A percentile compares a stretch with the other conserved stretches of the same genome.
Conservation (phyloP, 2,113 vertebrate genomes). For the Amphiprion ocellaris region DNA sequence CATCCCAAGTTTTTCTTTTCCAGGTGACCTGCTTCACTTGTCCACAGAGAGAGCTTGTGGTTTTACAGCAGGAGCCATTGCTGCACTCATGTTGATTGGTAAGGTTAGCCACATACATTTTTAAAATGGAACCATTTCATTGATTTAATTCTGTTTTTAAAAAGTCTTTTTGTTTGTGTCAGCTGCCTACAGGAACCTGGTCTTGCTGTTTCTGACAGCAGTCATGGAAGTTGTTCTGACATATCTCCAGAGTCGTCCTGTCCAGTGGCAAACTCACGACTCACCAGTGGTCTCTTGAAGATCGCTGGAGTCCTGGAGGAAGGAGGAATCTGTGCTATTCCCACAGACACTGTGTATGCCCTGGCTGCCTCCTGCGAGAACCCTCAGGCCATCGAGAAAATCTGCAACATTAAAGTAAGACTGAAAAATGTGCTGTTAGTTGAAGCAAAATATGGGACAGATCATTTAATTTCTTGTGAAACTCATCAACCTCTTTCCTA, state of each 20-base stretch:
- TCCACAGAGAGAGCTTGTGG: slow-evolving; percentile 65
- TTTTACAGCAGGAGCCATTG: slow-evolving; percentile 87
- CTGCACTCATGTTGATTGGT: slow-evolving; percentile 89
- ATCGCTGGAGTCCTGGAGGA: slow-evolving; percentile 85
- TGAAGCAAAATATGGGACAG: not conserved
- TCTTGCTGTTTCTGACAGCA: slow-evolving; percentile 84
- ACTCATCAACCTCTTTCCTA: not conserved
- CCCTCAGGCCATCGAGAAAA: slow-evolving; percentile 89
- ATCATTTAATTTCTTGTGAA: not conserved
- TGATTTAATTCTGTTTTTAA: not conserved
- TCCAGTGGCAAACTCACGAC: slow-evolving; percentile 79
- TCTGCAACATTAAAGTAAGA: slow-evolving; percentile 91
- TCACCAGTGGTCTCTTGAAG: slow-evolving; percentile 86
- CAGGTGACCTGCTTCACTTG: slow-evolving; percentile 82
- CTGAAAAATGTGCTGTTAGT: not conserved
- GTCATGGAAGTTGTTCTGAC: slow-evolving; percentile 86
- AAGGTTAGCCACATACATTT: slow-evolving; percentile 44
- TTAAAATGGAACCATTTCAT: not conserved
- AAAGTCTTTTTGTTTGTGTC: slow-evolving; percentile 30
- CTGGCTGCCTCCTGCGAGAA: slow-evolving; percentile 92
- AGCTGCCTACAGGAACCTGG: slow-evolving; percentile 87
- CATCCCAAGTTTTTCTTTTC: not conserved
- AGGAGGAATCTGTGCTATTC: slow-evolving; percentile 88
- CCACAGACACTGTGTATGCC: slow-evolving; percentile 92
- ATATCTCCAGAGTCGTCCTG: slow-evolving; percentile 73